phyloP scores from a whole-genome alignment of 2,113 vertebrate genomes.

The Tychaedon coryphoeus region DNA sequence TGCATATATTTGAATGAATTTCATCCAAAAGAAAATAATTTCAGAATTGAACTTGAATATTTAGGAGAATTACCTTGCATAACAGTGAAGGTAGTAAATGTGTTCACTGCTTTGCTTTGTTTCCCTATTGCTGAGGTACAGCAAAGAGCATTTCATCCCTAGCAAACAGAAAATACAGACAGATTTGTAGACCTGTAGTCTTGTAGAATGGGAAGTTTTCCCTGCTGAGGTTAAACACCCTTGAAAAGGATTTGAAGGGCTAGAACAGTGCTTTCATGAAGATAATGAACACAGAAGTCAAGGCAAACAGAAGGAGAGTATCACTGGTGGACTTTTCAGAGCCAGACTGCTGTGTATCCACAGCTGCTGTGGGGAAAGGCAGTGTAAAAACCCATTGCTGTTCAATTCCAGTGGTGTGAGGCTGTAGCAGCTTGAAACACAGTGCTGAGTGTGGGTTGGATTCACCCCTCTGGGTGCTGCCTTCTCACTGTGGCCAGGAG shows the following conservation, averaged over 20 bases:
- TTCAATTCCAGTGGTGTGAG: neutral
- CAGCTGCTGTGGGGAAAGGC: neutral
- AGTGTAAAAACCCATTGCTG: neutral
- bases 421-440: neutral
- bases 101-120: neutral
- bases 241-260: neutral
- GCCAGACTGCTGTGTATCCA: neutral
- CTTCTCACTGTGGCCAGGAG: fast-evolving
- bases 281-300: neutral
- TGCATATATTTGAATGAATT: neutral
- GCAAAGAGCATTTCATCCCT: neutral
- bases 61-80: neutral
- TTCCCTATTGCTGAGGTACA: neutral
- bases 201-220: neutral
- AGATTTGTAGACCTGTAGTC: neutral
- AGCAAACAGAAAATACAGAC: neutral
- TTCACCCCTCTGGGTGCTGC: neutral
- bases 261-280: neutral
- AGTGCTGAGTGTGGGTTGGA: fast-evolving
- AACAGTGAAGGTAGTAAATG: neutral
- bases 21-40: neutral
- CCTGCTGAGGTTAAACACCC: neutral
- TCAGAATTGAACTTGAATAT: neutral
- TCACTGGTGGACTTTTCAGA: neutral
- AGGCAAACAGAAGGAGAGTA: neutral